Percentiles rank a stretch among this genome's conserved stretches.
These are phyloP conservation scores for Eptatretus burgeri DNA, from an alignment of 2,113 vertebrate genomes.

Conservation along the genomic window DNA sequence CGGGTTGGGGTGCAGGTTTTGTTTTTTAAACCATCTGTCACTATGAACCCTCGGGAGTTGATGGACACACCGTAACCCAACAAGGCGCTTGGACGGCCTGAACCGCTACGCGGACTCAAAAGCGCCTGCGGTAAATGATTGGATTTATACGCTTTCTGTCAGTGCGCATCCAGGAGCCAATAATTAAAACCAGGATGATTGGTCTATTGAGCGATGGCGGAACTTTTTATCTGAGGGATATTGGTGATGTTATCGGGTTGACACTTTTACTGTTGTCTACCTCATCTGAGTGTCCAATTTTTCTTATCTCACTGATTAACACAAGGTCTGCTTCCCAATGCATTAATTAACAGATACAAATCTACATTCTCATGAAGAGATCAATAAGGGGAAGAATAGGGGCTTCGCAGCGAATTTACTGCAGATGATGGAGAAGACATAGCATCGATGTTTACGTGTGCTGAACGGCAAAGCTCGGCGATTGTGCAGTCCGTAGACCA, in stretches of 20 bases:
- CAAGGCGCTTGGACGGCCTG: neutral
- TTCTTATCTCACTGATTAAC: conserved; percentile 99
- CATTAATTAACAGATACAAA: conserved; percentile 99
- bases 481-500: too few relatives aligned
- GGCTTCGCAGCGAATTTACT: conserved; percentile 99
- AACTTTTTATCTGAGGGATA: conserved; percentile 71
- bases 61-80: too few relatives aligned
- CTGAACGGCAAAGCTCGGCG: conserved; percentile 14
- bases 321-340: conserved; percentile 99
- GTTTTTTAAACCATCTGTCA: too few relatives aligned
- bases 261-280: conserved; percentile 76
- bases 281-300: conserved; percentile 95
- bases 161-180: conserved; percentile 66
- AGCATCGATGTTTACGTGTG: conserved; percentile 49
- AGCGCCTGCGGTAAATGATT: conserved; percentile 62
- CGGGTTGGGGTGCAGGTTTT: too few relatives aligned
- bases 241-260: conserved; percentile 85
- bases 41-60: too few relatives aligned
- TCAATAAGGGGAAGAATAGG: conserved; percentile 99
- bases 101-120: conserved; percentile 1
- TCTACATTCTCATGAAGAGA: conserved; percentile 99
- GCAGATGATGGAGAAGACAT: conserved; percentile 92
- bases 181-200: conserved; percentile 99
- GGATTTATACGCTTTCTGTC: conserved; percentile 81
- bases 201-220: conserved; percentile 97